Percentiles rank a stretch among this genome's conserved stretches.
phyloP scores from a whole-genome alignment of 92 coral and sea anemone species.

The Palythoa caribaeorum region DNA sequence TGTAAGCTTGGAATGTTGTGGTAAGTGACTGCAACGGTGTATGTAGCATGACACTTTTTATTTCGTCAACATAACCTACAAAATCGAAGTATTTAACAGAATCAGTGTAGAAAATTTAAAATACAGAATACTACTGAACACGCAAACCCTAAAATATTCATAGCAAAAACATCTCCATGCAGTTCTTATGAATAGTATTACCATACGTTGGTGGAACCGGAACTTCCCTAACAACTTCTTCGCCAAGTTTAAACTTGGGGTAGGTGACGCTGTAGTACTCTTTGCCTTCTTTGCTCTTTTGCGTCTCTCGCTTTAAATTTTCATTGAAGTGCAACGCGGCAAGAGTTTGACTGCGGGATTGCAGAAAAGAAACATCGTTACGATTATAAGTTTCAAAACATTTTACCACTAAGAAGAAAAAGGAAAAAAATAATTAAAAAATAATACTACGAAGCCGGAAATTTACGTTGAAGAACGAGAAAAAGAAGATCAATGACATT shows the following conservation, averaged over 20 bases:
- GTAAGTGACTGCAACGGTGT: background rate
- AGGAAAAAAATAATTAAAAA: no score
- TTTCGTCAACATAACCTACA: background rate
- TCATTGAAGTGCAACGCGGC: conserved; percentile 51
- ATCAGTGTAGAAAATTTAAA: background rate
- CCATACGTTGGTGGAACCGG: background rate
- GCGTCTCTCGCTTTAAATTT: conserved; percentile 36
- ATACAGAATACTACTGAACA: background rate
- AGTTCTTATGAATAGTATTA: background rate
- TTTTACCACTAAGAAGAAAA: no score
- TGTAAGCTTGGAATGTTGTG: background rate
- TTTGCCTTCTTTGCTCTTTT: background rate
- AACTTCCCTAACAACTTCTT: background rate
- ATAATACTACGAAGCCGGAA: no score
- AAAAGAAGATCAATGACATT: no score
- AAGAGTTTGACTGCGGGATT: conserved; percentile 25
- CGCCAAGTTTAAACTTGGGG: conserved; percentile 9
- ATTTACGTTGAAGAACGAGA: no score
- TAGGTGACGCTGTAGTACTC: background rate
- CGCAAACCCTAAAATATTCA: no score
- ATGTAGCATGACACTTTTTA: background rate
- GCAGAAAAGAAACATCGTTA: background rate
- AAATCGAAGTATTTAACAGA: background rate
- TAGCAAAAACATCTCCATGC: background rate
- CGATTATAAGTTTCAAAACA: no score